phyloP scores from a whole-genome alignment of 2,888 invertebrate genomes.

The Thereva unica region DNA sequence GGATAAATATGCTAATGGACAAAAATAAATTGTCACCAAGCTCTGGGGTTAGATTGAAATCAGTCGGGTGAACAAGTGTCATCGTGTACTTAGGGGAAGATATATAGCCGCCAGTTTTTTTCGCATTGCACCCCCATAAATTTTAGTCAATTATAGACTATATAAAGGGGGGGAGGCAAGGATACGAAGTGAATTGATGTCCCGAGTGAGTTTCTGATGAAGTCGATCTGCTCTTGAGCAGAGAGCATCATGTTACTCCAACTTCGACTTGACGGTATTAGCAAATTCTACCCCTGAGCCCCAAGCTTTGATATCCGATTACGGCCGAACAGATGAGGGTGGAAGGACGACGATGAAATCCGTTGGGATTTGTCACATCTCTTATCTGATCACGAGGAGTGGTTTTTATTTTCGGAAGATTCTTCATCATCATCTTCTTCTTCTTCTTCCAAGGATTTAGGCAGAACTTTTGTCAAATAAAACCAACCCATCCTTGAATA shows the following conservation, averaged over 20 bases:
- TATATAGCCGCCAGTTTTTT: background rate
- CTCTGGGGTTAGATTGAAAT: conserved; percentile 4
- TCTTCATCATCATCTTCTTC: too few relatives aligned
- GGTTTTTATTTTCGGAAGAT: background rate
- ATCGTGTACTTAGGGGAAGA: conserved; percentile 3
- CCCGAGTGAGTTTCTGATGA: background rate
- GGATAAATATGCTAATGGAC: conserved; percentile 39
- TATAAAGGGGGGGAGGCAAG: background rate
- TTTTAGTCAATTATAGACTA: conserved; percentile 12
- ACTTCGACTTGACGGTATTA: background rate
- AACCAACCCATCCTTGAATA: too few relatives aligned
- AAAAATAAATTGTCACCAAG: conserved; percentile 22
- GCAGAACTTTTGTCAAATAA: too few relatives aligned
- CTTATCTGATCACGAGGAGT: conserved; percentile 3
- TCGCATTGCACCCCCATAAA: conserved; percentile 11
- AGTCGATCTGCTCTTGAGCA: background rate
- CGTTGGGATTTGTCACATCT: background rate
- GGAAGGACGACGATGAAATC: conserved; percentile 1
- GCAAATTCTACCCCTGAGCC: conserved; percentile 4
- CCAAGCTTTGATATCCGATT: background rate
- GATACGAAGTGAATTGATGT: conserved; percentile 3
- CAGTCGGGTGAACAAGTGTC: conserved; percentile 16
- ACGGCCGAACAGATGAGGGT: background rate
- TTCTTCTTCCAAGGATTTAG: too few relatives aligned
- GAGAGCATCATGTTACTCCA: background rate